A percentile compares a stretch with the other conserved stretches of the same genome.
Conservation (phyloP, 92 coral and sea anemone species). For the Parazoanthus darwini region DNA sequence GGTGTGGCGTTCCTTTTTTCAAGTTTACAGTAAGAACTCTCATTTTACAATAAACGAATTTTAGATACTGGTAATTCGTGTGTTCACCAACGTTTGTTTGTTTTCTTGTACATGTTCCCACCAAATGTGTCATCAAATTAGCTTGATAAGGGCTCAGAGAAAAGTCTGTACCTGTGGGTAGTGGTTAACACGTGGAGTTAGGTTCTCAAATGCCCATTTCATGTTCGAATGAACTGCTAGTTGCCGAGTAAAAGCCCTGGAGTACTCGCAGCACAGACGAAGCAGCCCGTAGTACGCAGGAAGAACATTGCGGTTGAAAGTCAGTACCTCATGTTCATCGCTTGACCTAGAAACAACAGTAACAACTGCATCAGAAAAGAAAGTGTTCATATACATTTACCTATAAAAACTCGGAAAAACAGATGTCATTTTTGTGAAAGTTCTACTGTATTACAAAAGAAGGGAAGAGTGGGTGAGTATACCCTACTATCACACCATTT, state of each 20-base stretch:
- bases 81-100: background rate
- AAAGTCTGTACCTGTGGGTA: conserved; percentile 86
- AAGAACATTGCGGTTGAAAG: conserved; percentile 92
- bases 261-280: conserved; percentile 91
- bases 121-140: background rate
- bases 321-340: conserved; percentile 95
- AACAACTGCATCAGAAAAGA: background rate
- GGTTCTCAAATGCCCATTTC: conserved; percentile 98
- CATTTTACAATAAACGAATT: background rate
- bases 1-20: too few relatives aligned
- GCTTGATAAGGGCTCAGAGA: background rate
- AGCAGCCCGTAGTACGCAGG: conserved; percentile 96
- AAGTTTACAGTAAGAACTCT: too few relatives aligned
- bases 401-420: background rate
- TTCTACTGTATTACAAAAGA: background rate
- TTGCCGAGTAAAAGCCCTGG: conserved; percentile 85
- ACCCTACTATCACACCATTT: too few relatives aligned
- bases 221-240: conserved; percentile 93
- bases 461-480: too few relatives aligned
- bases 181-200: conserved; percentile 88
- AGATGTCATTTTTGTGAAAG: background rate
- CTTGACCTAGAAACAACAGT: conserved; percentile 70
- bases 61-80: background rate
- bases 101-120: background rate
- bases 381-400: background rate